These are phyloP conservation scores for Camponotus fellah DNA, from an alignment of 2,888 invertebrate genomes.

Conservation along the genomic window DNA sequence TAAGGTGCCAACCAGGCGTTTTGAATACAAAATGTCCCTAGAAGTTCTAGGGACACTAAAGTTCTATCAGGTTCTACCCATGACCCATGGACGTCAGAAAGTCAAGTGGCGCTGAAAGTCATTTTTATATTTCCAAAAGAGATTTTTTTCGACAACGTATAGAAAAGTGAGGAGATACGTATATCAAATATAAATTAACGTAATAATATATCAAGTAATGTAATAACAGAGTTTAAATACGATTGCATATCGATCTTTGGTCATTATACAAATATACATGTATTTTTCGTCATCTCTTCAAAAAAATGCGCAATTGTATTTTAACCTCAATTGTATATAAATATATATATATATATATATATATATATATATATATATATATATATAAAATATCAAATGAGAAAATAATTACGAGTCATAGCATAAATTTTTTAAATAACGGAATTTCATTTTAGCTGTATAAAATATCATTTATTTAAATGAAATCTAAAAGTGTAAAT, in stretches of 20 bases:
- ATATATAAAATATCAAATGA: too few species aligned
- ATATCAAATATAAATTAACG: background rate
- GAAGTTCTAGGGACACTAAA: too few species aligned
- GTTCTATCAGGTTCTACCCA: too few species aligned
- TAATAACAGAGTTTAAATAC: background rate
- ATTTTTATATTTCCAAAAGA: background rate
- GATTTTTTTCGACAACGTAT: background rate
- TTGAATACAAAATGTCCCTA: too few species aligned
- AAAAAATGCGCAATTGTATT: too few species aligned
- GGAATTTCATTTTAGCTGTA: too few species aligned
- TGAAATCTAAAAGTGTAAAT: background rate
- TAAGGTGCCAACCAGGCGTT: too few species aligned
- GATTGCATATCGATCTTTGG: background rate
- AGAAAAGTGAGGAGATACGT: background rate
- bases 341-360: background rate
- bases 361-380: too few species aligned
- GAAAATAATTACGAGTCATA: too few species aligned
- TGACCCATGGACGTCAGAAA: background rate
- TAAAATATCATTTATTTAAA: background rate
- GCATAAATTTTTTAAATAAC: too few species aligned
- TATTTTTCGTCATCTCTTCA: too few species aligned
- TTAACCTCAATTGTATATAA: too few species aligned
- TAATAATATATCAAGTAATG: background rate
- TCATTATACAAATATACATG: background rate
- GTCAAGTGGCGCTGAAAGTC: background rate